These are phyloP conservation scores for Erpobdella octoculata DNA, from an alignment of 2,888 invertebrate genomes.

Conservation along the genomic window DNA sequence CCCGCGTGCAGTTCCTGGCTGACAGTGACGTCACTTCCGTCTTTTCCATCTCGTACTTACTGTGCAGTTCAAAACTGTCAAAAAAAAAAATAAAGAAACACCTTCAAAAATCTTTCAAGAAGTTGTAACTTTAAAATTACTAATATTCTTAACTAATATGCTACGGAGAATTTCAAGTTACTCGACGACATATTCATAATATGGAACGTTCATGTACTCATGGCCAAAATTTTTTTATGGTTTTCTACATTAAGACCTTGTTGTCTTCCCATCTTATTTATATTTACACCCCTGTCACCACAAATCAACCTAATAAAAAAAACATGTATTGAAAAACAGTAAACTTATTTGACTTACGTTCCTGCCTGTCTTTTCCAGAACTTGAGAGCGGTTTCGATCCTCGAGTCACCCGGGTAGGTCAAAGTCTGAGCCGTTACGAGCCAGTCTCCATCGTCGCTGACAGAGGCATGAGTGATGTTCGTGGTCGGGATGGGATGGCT, in stretches of 20 bases:
- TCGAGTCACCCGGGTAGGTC: slow-evolving; percentile 57
- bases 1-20: background rate
- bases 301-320: background rate
- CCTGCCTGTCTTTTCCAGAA: slow-evolving; percentile 62
- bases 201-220: too few species aligned
- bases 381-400: slow-evolving; percentile 64
- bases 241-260: too few species aligned
- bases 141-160: too few species aligned
- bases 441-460: slow-evolving; percentile 65
- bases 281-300: too few species aligned
- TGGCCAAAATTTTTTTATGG: too few species aligned
- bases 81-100: too few species aligned
- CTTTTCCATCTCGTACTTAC: background rate
- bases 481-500: slow-evolving; percentile 58
- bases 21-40: background rate
- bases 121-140: too few species aligned
- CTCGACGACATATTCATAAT: too few species aligned
- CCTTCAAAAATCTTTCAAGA: too few species aligned
- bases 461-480: slow-evolving; percentile 62
- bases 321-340: background rate
- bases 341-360: slow-evolving; percentile 56
- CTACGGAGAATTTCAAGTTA: too few species aligned
- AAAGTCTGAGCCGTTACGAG: slow-evolving; percentile 60
- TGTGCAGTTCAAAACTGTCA: background rate
- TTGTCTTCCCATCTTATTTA: too few species aligned